Evolutionary conservation across 2,797 vertebrate species (phyloP), one percentile per base, ranked within the genome.

Genomic region (Peromyscus attwateri): DNA sequence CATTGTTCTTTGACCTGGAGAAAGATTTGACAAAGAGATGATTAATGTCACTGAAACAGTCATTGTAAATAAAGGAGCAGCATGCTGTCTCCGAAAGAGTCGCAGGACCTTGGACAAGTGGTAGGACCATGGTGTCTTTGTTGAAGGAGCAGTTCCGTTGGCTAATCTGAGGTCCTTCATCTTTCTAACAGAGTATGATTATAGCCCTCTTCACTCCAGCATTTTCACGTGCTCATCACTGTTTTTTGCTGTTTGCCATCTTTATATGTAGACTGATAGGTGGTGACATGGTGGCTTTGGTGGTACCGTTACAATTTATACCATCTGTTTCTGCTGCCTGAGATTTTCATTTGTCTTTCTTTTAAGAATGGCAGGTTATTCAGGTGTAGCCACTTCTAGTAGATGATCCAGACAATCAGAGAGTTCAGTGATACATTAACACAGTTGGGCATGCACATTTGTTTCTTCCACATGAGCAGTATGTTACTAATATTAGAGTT

Each of bases 1-100:
- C 82, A 73, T 95, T 73, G 80, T 34, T 71, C 73, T 95, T 92
- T 80, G 79, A 96, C 87, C n/a, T 66, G 34, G 49, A 94, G 77
- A 66, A 88, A 55, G 49, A 87, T 96, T 95, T 91, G 62, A 46
- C 79, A 87, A 10, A 90, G 89, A 10, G 8, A 19, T 49, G 43
- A 94, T 92, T 87, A 90, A 87, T 73, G 93, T 92, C 17, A n/a
- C n/a, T 27, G 70, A 83, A 85, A 57, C 34, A 52, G 13, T 62
- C 40, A 16, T 1, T 76, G 43, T 79, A 68, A 3, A 77, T 70
- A 31, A 79, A 16, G 46, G 43, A 95, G 19, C 46, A 64, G 46
- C 12, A 49, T 71, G 31, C n/a, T 89, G 16, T n/a, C 73, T 75
- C 62, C 64, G 71, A 14, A 71, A 55, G 29, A 25, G 29, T 31